Evolutionary conservation across 2,797 vertebrate species (phyloP).

Genomic region (Hoplostethus atlanticus): DNA sequence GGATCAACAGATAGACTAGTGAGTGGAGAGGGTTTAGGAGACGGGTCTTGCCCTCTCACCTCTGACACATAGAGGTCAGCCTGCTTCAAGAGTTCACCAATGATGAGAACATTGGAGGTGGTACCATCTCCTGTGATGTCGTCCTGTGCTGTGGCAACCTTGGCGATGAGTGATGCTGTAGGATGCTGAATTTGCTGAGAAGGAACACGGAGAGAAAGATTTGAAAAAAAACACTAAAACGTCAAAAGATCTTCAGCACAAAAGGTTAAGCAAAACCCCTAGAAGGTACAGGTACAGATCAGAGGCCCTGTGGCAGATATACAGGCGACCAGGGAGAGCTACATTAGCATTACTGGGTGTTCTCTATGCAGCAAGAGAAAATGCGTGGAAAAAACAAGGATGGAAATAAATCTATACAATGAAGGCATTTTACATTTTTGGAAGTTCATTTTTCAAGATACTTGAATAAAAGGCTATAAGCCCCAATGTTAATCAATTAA

Average conservation of each 20-base stretch:
- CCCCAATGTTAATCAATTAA: neutral
- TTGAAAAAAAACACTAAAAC: neutral
- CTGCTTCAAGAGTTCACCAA: slow-evolving; percentile 96
- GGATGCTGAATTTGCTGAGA: slow-evolving; percentile 98
- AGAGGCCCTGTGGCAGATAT: slow-evolving; percentile 85
- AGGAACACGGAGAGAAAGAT: neutral
- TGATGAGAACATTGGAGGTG: slow-evolving; percentile 97
- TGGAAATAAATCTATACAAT: neutral
- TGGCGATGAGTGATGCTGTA: slow-evolving; percentile 96
- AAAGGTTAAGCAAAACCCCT: neutral
- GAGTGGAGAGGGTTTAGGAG: too few relatives aligned
- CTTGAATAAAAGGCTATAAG: neutral
- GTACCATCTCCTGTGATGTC: slow-evolving; percentile 99
- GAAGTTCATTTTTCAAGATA: neutral
- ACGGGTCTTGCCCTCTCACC: slow-evolving; percentile 75
- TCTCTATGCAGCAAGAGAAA: slow-evolving; percentile 8
- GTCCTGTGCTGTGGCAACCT: slow-evolving; percentile 97
- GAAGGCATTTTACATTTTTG: neutral
- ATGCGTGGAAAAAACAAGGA: too few relatives aligned
- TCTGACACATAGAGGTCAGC: slow-evolving; percentile 97
- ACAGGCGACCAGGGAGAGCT: slow-evolving; percentile 60
- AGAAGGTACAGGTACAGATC: slow-evolving; percentile 69
- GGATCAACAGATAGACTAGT: neutral
- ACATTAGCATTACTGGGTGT: slow-evolving; percentile 8
- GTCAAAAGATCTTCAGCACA: neutral